These are phyloP conservation scores for Sinonovacula constricta DNA, from an alignment of 1,140 invertebrate genomes.

Conservation along the genomic window DNA sequence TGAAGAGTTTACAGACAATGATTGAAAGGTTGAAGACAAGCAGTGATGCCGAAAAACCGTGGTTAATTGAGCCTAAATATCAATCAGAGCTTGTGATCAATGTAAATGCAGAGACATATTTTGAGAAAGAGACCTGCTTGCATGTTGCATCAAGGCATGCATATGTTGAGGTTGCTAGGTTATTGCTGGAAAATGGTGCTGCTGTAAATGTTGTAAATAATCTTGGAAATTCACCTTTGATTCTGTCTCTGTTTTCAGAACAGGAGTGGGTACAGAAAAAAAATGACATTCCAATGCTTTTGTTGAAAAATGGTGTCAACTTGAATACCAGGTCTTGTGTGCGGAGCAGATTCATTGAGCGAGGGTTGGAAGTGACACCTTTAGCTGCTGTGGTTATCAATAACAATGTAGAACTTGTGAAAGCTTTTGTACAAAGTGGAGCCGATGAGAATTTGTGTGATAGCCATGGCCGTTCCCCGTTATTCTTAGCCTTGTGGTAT, in stretches of 20 bases:
- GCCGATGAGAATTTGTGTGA: slow-evolving; percentile 30
- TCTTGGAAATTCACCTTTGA: slow-evolving; percentile 18
- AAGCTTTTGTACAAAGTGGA: slow-evolving; percentile 10
- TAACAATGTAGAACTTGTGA: slow-evolving; percentile 35
- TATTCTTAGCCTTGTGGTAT: slow-evolving; percentile 16
- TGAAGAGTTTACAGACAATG: background rate
- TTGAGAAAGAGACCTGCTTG: slow-evolving; percentile 38
- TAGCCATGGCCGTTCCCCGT: slow-evolving; percentile 4
- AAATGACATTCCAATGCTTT: slow-evolving; percentile 12
- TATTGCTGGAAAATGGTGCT: slow-evolving; percentile 16
- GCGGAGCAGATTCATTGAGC: background rate
- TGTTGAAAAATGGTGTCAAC: slow-evolving; percentile 38
- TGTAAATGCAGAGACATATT: slow-evolving; percentile 36
- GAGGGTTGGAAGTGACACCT: slow-evolving; percentile 12
- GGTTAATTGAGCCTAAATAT: background rate
- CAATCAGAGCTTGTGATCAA: slow-evolving; percentile 15
- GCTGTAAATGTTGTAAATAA: slow-evolving; percentile 23
- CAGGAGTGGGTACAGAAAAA: slow-evolving; percentile 6
- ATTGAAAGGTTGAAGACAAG: slow-evolving; percentile 3
- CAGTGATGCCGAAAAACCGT: background rate
- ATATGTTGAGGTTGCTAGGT: slow-evolving; percentile 14
- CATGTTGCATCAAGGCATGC: slow-evolving; percentile 36
- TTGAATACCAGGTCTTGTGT: slow-evolving; percentile 13
- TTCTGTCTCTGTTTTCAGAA: slow-evolving; percentile 9
- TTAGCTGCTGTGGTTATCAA: slow-evolving; percentile 17